Evolutionary conservation across 2,113 vertebrate genomes (phyloP), one percentile per base, ranked within the genome.

Genomic region (Lanius ludovicianus): DNA sequence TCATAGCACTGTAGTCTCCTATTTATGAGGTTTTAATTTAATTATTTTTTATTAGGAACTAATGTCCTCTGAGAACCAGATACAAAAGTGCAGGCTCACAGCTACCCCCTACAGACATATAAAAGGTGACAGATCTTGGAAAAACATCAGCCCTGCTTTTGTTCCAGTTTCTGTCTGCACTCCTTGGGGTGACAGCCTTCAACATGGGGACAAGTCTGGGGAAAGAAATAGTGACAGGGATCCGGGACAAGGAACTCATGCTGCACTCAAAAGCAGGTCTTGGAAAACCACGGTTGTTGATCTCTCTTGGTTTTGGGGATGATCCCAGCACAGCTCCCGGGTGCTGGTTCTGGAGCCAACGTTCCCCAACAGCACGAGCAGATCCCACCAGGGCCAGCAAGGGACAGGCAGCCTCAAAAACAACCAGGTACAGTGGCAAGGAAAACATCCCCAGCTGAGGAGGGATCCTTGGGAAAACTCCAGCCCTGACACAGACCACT

Each of bases 251-350:
- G 39, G 5, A 44, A 25, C 31, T 12, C 3, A 10, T 1, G 0
- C 46, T 57, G 75, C 23, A 7, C 28, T 46, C 23, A 11, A 39
- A 88, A 10, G 4, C 19, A 13, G 2, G 5, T 39, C 57, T 33
- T 28, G 8, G 22, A 55, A 59, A 80, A 2, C 2, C 25, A 6
- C 0, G 24, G 21, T 4, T 23, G 4, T 4, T 1, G 17, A 53
- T 20, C 3, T 28, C 31, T n/a, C 44, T 13, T 33, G 37, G 4
- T 49, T 57, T 50, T 49, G 67, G 50, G 49, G 50, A 12, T 23
- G 55, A 63, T 47, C 74, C 77, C 78, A 69, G 12, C 47, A 67
- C 53, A 85, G 68, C 22, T 78, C 50, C 19, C 15, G 31, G 90
- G 13, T 35, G 35, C 44, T 35, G 68, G 39, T 39, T 87, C 17